These are phyloP conservation scores for Aptenodytes patagonicus DNA, from an alignment of 2,113 vertebrate genomes.

Conservation along the genomic window DNA sequence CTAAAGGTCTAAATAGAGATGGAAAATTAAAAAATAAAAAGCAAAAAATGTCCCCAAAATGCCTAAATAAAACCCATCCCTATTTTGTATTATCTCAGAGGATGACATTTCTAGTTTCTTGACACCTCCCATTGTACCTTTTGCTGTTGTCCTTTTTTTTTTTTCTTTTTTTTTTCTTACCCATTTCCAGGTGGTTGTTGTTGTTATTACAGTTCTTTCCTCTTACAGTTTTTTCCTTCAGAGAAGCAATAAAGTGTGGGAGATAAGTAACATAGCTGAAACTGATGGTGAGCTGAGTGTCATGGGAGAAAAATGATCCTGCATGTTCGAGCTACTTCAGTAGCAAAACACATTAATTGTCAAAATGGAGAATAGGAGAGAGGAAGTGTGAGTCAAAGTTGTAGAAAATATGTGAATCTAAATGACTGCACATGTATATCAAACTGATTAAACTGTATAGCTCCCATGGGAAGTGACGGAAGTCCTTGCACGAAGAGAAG, in stretches of 20 bases:
- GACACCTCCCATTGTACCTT: background rate
- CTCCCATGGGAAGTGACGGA: background rate
- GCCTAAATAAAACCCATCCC: background rate
- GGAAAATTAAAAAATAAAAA: background rate
- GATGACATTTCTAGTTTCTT: background rate
- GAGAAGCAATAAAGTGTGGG: background rate
- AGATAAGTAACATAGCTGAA: background rate
- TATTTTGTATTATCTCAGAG: background rate
- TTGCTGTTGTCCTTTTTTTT: background rate
- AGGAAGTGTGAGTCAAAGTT: background rate
- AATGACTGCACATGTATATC: background rate
- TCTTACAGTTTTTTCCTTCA: background rate
- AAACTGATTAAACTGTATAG: background rate
- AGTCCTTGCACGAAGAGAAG: background rate
- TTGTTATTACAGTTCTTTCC: background rate
- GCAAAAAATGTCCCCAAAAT: background rate
- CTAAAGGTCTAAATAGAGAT: background rate
- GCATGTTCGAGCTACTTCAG: background rate
- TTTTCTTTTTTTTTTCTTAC: background rate
- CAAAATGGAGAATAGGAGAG: background rate
- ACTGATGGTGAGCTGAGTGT: background rate
- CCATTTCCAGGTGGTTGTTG: background rate
- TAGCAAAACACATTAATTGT: background rate
- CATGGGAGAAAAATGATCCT: background rate
- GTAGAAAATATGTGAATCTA: slow-evolving; percentile 11